Evolutionary conservation across 35 echinoderm and acorn worm genomes (phyloP).

Genomic region (Heliocidaris erythrogramma): DNA sequence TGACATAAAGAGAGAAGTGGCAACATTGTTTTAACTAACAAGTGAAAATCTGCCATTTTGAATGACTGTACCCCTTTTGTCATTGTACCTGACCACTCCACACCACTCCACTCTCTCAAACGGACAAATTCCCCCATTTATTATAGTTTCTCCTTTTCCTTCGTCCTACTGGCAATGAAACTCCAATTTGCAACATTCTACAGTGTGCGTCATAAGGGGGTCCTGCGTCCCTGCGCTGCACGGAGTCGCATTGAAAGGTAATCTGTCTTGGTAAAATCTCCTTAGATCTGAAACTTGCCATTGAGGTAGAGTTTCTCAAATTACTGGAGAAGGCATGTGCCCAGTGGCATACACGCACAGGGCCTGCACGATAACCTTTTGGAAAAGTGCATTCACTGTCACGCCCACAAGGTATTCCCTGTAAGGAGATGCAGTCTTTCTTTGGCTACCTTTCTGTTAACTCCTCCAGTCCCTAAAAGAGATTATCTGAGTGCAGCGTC

Average conservation of each 20-base stretch:
- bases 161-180: slow-evolving; percentile 2
- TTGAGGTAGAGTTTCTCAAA: slow-evolving; percentile 44
- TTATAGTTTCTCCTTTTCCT: background rate
- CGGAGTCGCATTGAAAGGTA: background rate
- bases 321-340: slow-evolving; percentile 42
- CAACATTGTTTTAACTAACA: too few species aligned
- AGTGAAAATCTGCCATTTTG: background rate
- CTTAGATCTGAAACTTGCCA: slow-evolving; percentile 42
- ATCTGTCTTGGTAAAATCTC: slow-evolving; percentile 45
- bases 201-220: slow-evolving; percentile 22
- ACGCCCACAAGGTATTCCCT: slow-evolving; percentile 28
- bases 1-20: background rate
- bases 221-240: background rate
- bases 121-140: slow-evolving; percentile 22
- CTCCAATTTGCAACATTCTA: slow-evolving; percentile 36
- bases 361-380: slow-evolving; percentile 36
- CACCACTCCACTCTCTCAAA: background rate
- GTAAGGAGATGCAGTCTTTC: slow-evolving; percentile 8
- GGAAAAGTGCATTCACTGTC: slow-evolving; percentile 33
- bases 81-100: background rate
- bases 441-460: background rate
- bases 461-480: background rate
- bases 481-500: background rate
- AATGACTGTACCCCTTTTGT: background rate
- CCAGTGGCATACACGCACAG: slow-evolving; percentile 41